These are phyloP conservation scores for Coendou prehensilis DNA, from an alignment of 2,797 vertebrate species.

Conservation along the genomic window DNA sequence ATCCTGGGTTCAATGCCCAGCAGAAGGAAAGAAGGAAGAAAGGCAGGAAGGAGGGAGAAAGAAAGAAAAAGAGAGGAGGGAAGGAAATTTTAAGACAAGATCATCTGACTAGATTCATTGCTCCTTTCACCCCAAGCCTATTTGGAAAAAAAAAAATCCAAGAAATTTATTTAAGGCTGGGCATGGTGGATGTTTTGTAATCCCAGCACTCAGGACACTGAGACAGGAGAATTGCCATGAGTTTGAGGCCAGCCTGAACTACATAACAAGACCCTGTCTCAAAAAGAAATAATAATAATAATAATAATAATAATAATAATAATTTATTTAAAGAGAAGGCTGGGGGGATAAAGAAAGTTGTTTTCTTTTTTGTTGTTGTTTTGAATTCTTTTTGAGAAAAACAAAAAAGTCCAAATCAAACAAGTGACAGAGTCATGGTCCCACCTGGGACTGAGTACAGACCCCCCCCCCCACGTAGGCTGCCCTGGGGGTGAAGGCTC, in stretches of 20 bases:
- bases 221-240: background rate
- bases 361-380: background rate
- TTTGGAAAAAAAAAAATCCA: background rate
- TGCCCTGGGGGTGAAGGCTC: too few relatives aligned
- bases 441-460: background rate
- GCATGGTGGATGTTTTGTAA: background rate
- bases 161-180: background rate
- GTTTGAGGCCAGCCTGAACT: background rate
- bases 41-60: background rate
- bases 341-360: background rate
- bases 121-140: constrained; percentile 3
- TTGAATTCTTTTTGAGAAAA: constrained; percentile 44
- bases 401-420: background rate
- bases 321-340: background rate
- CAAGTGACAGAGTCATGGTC: background rate
- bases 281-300: background rate
- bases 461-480: background rate
- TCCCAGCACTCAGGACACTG: background rate
- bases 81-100: background rate
- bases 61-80: background rate
- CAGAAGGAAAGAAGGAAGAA: background rate
- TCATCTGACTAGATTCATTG: background rate
- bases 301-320: too few relatives aligned
- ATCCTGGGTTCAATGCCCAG: background rate
- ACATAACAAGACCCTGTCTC: background rate